Conservation (phyloP, 2,113 vertebrate species). For the Oreocharis arfaki region DNA sequence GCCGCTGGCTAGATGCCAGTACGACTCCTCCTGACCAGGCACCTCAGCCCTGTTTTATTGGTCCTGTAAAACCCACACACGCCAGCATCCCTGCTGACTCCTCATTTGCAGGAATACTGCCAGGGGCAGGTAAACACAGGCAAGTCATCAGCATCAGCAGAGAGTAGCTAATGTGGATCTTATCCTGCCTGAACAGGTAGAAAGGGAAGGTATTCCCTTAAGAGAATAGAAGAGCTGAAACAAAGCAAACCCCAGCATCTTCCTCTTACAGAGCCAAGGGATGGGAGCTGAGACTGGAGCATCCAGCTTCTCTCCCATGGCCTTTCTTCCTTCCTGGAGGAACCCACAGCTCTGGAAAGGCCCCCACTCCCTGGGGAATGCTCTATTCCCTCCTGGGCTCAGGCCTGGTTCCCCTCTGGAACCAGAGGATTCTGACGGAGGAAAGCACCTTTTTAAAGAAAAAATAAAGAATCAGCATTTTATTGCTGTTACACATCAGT, state of each 20-base stretch:
- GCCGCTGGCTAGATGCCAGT: not conserved
- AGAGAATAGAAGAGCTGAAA: not conserved
- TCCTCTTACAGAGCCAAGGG: not conserved
- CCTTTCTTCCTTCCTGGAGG: not conserved
- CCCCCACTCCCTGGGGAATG: not conserved
- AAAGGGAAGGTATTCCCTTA: not conserved
- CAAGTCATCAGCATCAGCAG: not conserved
- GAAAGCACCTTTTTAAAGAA: not conserved
- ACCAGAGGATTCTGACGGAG: not conserved
- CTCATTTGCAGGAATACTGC: not conserved
- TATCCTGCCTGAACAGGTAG: not conserved
- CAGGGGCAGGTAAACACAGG: not conserved
- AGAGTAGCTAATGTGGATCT: not conserved
- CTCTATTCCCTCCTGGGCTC: not conserved
- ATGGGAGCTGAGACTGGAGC: not conserved
- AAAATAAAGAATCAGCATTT: not conserved
- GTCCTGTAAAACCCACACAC: not conserved
- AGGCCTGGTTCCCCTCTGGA: not conserved
- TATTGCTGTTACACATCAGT: not conserved
- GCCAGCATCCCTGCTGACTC: constrained; percentile 8
- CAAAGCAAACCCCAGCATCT: not conserved
- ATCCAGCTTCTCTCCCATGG: not conserved
- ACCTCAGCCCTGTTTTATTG: not conserved
- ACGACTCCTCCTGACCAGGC: not conserved
- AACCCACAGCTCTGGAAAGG: not conserved